Conservation (phyloP, 1,140 invertebrate genomes). For the Calliphora vicina region DNA sequence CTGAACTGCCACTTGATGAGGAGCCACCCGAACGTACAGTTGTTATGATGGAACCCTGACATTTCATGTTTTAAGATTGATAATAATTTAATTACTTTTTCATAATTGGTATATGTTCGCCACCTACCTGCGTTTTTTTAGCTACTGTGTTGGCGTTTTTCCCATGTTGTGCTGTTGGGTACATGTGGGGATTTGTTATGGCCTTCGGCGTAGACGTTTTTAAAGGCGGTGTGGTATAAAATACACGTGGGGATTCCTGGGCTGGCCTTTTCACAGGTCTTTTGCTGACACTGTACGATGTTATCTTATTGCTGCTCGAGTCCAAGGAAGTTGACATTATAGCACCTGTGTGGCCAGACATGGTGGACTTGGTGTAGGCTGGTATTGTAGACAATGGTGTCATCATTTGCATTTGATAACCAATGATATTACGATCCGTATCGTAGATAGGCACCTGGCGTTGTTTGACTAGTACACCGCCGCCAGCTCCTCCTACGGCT, state of each 20-base stretch:
- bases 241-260: constrained; percentile 38
- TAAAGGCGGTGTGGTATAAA: constrained; percentile 37
- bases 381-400: background rate
- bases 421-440: constrained; percentile 37
- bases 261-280: constrained; percentile 19
- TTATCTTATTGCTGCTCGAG: background rate
- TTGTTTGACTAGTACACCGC: background rate
- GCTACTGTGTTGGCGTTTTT: background rate
- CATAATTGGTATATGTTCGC: background rate
- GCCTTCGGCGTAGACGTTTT: constrained; percentile 32
- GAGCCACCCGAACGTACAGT: constrained; percentile 4
- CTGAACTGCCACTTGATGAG: background rate
- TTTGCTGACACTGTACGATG: background rate
- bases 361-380: constrained; percentile 23
- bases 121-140: background rate
- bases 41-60: constrained; percentile 1
- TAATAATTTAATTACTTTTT: no score
- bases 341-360: constrained; percentile 27
- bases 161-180: background rate
- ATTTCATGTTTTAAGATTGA: background rate
- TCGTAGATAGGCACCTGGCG: constrained; percentile 31
- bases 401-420: constrained; percentile 35
- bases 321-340: constrained; percentile 33
- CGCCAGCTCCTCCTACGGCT: background rate
- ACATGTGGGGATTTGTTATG: background rate